These are phyloP conservation scores for Drosophila melanica DNA, from an alignment of 1,140 invertebrate genomes.

Conservation along the genomic window DNA sequence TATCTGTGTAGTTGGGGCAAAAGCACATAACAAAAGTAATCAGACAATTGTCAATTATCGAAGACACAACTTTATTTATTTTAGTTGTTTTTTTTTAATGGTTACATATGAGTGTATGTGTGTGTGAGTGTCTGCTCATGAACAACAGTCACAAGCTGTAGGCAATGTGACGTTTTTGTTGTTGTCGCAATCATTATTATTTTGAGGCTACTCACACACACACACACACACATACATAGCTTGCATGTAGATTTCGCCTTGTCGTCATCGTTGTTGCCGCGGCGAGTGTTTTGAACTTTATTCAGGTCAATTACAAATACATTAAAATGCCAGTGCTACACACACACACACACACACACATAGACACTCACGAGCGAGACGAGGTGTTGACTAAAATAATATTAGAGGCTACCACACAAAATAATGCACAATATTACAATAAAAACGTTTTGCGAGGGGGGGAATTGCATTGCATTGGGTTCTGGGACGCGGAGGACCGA, in stretches of 20 bases:
- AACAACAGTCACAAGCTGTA: constrained; percentile 44
- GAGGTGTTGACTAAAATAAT: constrained; percentile 80
- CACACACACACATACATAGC: constrained; percentile 25
- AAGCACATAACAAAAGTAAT: constrained; percentile 69
- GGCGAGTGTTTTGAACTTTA: constrained; percentile 83
- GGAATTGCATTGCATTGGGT: constrained; percentile 24
- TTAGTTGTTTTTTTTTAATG: constrained; percentile 31
- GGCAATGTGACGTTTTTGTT: constrained; percentile 37
- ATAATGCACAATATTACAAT: constrained; percentile 54
- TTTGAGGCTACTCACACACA: constrained; percentile 73
- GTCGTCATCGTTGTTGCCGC: constrained; percentile 53
- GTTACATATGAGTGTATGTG: constrained; percentile 14
- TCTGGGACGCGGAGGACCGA: constrained; percentile 8
- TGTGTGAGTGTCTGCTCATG: constrained; percentile 11
- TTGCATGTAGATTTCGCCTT: constrained; percentile 81
- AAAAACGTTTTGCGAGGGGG: constrained; percentile 26
- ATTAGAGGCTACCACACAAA: constrained; percentile 75
- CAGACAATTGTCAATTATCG: constrained; percentile 80
- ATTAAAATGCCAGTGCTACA: constrained; percentile 80
- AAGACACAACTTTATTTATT: constrained; percentile 51
- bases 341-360: constrained; percentile 46
- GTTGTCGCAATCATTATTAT: constrained; percentile 81
- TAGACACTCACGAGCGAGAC: constrained; percentile 24
- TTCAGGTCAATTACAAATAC: constrained; percentile 84
- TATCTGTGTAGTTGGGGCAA: constrained; percentile 53